Percentiles rank a stretch among this genome's conserved stretches.
Conservation (phyloP, 1,140 invertebrate genomes). For the Brachionus sp. region DNA sequence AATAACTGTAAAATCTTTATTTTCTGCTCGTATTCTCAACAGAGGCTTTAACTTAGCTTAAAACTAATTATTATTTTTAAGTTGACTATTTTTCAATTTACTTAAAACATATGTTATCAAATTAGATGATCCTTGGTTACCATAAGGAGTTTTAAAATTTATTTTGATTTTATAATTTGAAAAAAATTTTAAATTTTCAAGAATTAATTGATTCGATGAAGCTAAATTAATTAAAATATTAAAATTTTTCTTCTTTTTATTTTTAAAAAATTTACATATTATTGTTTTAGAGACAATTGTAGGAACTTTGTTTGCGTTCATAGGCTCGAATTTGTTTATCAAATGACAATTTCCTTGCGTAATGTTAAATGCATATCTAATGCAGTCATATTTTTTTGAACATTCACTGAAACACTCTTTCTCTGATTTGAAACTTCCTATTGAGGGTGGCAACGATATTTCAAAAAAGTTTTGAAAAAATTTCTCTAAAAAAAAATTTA, state of each 20-base stretch:
- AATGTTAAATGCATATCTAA: slow-evolving; percentile 8
- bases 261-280: slow-evolving; percentile 16
- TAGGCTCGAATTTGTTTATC: background rate
- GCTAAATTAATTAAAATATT: background rate
- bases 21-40: slow-evolving; percentile 16
- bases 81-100: background rate
- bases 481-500: background rate
- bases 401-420: background rate
- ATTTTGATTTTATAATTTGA: slow-evolving; percentile 43
- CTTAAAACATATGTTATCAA: slow-evolving; percentile 8
- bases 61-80: slow-evolving; percentile 2
- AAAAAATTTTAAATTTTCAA: background rate
- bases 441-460: background rate
- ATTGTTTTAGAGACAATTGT: background rate
- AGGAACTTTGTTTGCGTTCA: background rate
- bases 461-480: background rate
- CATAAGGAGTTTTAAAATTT: slow-evolving; percentile 10
- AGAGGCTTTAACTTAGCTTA: slow-evolving; percentile 27
- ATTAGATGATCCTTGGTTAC: background rate
- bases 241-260: background rate
- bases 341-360: slow-evolving; percentile 10
- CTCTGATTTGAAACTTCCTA: background rate
- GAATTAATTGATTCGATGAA: background rate
- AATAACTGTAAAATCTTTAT: background rate
- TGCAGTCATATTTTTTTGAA: background rate